A percentile compares a stretch with the other conserved stretches of the same genome.
Evolutionary conservation across 2,888 invertebrate genomes (phyloP).

Genomic region (Tromatobia lineatoria): DNA sequence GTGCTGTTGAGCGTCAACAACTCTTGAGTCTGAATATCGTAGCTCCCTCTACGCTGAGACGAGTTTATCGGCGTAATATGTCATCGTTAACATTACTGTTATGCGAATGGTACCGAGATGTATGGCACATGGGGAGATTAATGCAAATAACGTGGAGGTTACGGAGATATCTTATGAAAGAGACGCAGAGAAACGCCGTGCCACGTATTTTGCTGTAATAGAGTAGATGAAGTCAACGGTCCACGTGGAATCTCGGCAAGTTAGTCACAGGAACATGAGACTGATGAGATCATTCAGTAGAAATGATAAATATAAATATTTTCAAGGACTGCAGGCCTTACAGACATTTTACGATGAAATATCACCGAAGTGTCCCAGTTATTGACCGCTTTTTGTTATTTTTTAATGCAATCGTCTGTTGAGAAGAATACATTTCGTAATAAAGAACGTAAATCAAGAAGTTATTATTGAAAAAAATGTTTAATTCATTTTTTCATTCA

Average conservation of each 20-base stretch:
- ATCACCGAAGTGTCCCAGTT: neutral
- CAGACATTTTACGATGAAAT: neutral
- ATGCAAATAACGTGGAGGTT: slow-evolving; percentile 28
- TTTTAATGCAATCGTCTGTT: neutral
- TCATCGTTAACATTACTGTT: slow-evolving; percentile 28
- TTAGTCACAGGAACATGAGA: slow-evolving; percentile 40
- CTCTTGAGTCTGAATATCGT: neutral
- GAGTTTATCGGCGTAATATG: slow-evolving; percentile 9
- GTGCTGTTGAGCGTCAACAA: neutral
- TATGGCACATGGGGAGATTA: neutral
- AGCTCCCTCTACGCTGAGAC: neutral
- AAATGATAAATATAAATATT: slow-evolving; percentile 39
- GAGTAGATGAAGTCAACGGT: slow-evolving; percentile 12
- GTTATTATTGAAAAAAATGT: too few relatives aligned
- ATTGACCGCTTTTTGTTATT: slow-evolving; percentile 3
- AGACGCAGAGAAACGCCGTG: neutral
- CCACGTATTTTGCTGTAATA: neutral
- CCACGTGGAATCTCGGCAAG: slow-evolving; percentile 21
- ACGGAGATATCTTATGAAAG: slow-evolving; percentile 1
- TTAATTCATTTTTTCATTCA: neutral
- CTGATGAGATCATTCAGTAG: slow-evolving; percentile 38
- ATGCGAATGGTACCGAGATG: neutral
- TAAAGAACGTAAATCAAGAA: too few relatives aligned
- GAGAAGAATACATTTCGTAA: too few relatives aligned
- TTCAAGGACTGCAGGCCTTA: slow-evolving; percentile 19